phyloP scores from a whole-genome alignment of 2,888 invertebrate genomes.

The Stenodera caucasica region DNA sequence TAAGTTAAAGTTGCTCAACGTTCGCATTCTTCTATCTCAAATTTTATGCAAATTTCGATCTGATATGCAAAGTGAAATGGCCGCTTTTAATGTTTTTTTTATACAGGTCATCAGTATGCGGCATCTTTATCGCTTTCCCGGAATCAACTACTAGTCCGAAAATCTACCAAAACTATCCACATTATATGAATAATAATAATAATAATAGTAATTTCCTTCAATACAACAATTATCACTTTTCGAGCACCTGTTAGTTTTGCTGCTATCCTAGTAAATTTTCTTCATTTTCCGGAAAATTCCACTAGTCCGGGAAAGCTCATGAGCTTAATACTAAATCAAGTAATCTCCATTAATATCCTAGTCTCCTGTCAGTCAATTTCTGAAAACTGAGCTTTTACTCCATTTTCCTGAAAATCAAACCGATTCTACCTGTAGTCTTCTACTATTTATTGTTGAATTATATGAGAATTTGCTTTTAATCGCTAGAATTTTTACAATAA shows the following conservation, averaged over 20 bases:
- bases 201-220: no score
- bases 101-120: slow-evolving; percentile 27
- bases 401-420: slow-evolving; percentile 35
- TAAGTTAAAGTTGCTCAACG: neutral
- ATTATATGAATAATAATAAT: no score
- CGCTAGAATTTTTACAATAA: neutral
- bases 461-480: slow-evolving; percentile 2
- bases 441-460: neutral
- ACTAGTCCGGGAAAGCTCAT: slow-evolving; percentile 18
- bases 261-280: slow-evolving; percentile 25
- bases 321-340: slow-evolving; percentile 5
- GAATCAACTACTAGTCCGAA: slow-evolving; percentile 44
- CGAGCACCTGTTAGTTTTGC: slow-evolving; percentile 5
- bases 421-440: slow-evolving; percentile 6
- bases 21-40: slow-evolving; percentile 8
- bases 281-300: slow-evolving; percentile 34
- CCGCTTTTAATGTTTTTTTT: slow-evolving; percentile 11
- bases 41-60: slow-evolving; percentile 11
- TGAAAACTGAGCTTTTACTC: slow-evolving; percentile 46
- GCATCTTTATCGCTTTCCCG: slow-evolving; percentile 52
- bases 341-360: slow-evolving; percentile 24
- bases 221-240: slow-evolving; percentile 9
- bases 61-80: slow-evolving; percentile 13
- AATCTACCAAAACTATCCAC: slow-evolving; percentile 47
- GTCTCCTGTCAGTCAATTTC: slow-evolving; percentile 41